Base-by-base conservation (phyloP, 2,113 vertebrate genomes). In the Microcebus lehilahytsara region DNA sequence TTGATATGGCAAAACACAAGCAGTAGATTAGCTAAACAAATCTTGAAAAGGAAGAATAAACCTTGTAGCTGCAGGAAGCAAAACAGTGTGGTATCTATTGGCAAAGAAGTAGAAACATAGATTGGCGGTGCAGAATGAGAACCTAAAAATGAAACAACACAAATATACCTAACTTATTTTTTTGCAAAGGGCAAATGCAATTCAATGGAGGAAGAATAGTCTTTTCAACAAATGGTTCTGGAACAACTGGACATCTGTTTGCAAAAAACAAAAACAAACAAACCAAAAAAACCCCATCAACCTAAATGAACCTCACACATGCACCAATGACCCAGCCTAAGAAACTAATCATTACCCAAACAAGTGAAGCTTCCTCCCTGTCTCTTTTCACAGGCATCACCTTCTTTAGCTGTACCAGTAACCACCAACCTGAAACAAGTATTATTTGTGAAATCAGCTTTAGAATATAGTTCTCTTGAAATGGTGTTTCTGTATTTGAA, bases 341-440 rank as follows among this genome's bases (percentile, higher is more conserved):
- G 32, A 94, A 97, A 93, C 13, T 88, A 23, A 79, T 32, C n/a
- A 71, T 84, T 77, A 46, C 30, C 32, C 66, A 85, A 93, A 60
- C 17, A 79, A 49, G 32, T 81, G 23, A 93, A 72, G 9, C 19
- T 71, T 74, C 40, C 49, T 92, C 8, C 34, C 9, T 62, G 25
- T 66, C 14, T 30, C 34, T 83, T 92, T 89, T 19, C 32, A 46
- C 25, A 71, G 13, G 60, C 6, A 53, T 92, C n/a, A 4, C 3
- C 13, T 81, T 91, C 32, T 25, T 95, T 90, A 25, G 46, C n/a
- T 96, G 20, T 74, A 34, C 17, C 89, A 34, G 19, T 71, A 66
- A 93, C 22, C 32, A 74, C 42, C 16, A 91, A 75, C 51, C 58
- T 91, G 20, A 81, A 96, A 84, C 20, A 85, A 62, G 10, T 90